These are phyloP conservation scores for Phortica variegata DNA, from an alignment of 1,140 invertebrate genomes.

Conservation along the genomic window DNA sequence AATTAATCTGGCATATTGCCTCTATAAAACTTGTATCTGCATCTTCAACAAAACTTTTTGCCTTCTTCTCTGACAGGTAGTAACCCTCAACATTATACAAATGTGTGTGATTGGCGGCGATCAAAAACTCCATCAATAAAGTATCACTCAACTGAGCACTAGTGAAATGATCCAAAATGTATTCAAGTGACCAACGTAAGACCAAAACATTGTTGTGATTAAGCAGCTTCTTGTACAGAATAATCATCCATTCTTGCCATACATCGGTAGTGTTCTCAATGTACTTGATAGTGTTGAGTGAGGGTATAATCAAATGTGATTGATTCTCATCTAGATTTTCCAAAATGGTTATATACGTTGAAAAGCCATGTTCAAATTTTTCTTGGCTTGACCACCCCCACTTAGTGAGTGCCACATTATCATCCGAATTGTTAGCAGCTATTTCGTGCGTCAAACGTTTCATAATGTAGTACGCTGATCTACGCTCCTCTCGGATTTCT, in stretches of 20 bases:
- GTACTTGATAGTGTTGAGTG: slow-evolving; percentile 28
- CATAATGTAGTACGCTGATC: slow-evolving; percentile 10
- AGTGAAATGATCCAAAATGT: slow-evolving; percentile 25
- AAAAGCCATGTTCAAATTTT: slow-evolving; percentile 3
- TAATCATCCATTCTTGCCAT: slow-evolving; percentile 52
- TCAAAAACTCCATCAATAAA: slow-evolving; percentile 30
- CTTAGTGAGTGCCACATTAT: no score
- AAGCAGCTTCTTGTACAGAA: slow-evolving; percentile 53
- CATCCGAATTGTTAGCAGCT: not conserved
- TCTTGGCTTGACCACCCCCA: no score
- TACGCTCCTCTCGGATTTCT: slow-evolving; percentile 2
- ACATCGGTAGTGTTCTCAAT: not conserved
- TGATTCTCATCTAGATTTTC: slow-evolving; percentile 64
- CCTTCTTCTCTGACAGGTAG: slow-evolving; percentile 12
- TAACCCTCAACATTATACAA: slow-evolving; percentile 34
- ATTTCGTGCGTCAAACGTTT: no score
- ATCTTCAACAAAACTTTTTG: slow-evolving; percentile 2
- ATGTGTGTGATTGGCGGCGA: slow-evolving; percentile 36
- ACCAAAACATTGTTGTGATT: slow-evolving; percentile 58
- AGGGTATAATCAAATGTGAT: slow-evolving; percentile 60
- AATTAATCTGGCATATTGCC: slow-evolving; percentile 23
- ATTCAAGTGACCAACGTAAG: slow-evolving; percentile 56
- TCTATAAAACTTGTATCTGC: slow-evolving; percentile 14
- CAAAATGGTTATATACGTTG: slow-evolving; percentile 37
- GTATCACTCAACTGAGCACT: slow-evolving; percentile 10